Percentiles rank a stretch among this genome's conserved stretches.
Conservation (phyloP, 1,140 invertebrate species). For the Aphelenchoides fujianensis region DNA sequence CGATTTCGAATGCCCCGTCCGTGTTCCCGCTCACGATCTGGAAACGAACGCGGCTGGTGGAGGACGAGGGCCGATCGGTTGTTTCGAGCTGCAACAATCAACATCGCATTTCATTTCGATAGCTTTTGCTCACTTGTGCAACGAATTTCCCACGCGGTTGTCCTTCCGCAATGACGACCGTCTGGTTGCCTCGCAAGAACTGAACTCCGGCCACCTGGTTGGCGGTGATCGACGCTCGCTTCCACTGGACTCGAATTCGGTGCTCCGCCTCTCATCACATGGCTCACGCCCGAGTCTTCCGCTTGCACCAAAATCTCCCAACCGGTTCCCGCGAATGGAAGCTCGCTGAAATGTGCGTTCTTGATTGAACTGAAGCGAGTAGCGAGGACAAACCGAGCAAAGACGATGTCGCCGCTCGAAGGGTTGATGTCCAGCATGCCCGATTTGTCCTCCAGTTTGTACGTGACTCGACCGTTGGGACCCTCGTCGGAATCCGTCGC, state of each 20-base stretch:
- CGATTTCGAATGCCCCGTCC: slow-evolving; percentile 42
- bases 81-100: slow-evolving; percentile 33
- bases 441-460: slow-evolving; percentile 31
- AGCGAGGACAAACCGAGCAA: slow-evolving; percentile 41
- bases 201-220: neutral
- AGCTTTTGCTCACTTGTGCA: slow-evolving; percentile 25
- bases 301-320: slow-evolving; percentile 25
- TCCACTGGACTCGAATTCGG: slow-evolving; percentile 38
- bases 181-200: slow-evolving; percentile 37
- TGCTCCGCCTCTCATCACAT: slow-evolving; percentile 24
- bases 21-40: slow-evolving; percentile 38
- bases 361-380: slow-evolving; percentile 10
- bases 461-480: slow-evolving; percentile 33
- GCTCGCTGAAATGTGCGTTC: slow-evolving; percentile 29
- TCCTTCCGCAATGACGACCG: slow-evolving; percentile 33
- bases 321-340: slow-evolving; percentile 21
- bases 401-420: slow-evolving; percentile 40
- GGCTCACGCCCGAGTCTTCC: slow-evolving; percentile 27
- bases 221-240: slow-evolving; percentile 24
- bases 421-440: slow-evolving; percentile 37
- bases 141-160: slow-evolving; percentile 49
- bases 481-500: slow-evolving; percentile 39
- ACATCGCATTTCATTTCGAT: neutral
- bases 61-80: neutral
- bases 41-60: slow-evolving; percentile 11